Percentiles rank a stretch among this genome's conserved stretches.
phyloP scores from a whole-genome alignment of 2,113 vertebrate genomes.

The Hipposideros armiger region DNA sequence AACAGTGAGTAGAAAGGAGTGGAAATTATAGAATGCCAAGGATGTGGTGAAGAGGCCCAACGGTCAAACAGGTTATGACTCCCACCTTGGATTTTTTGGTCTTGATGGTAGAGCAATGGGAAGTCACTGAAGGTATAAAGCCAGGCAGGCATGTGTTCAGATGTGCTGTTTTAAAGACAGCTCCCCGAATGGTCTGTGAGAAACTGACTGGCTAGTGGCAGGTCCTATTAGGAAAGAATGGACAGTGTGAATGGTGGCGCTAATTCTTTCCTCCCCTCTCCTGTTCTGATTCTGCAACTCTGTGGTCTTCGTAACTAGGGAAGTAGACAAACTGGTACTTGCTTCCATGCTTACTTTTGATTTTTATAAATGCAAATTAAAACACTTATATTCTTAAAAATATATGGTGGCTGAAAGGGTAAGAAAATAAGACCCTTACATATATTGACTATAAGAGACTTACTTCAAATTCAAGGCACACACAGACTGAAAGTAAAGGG shows the following conservation, averaged over 20 bases:
- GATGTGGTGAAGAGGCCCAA: fast-evolving
- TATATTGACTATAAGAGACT: too few relatives aligned
- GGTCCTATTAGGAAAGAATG: not conserved
- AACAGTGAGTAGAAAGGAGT: fast-evolving
- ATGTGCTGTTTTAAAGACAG: fast-evolving
- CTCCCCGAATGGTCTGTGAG: fast-evolving
- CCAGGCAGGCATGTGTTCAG: fast-evolving
- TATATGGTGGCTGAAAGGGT: too few relatives aligned
- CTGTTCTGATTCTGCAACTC: not conserved
- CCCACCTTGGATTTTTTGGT: not conserved
- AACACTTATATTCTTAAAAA: constrained; percentile 82
- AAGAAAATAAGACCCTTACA: too few relatives aligned
- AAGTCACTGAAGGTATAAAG: fast-evolving
- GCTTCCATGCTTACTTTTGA: constrained; percentile 71
- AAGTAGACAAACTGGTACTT: constrained; percentile 68
- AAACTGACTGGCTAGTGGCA: too few relatives aligned
- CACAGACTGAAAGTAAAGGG: too few relatives aligned
- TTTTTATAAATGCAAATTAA: constrained; percentile 87
- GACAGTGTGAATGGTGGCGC: fast-evolving
- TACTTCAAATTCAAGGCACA: too few relatives aligned
- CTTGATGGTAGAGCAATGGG: fast-evolving
- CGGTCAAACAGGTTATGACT: too few relatives aligned
- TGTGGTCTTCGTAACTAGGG: not conserved
- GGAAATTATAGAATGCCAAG: not conserved
- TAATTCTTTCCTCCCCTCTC: fast-evolving